Base-by-base conservation (phyloP, 2,113 vertebrate species). In the Pavo muticus region DNA sequence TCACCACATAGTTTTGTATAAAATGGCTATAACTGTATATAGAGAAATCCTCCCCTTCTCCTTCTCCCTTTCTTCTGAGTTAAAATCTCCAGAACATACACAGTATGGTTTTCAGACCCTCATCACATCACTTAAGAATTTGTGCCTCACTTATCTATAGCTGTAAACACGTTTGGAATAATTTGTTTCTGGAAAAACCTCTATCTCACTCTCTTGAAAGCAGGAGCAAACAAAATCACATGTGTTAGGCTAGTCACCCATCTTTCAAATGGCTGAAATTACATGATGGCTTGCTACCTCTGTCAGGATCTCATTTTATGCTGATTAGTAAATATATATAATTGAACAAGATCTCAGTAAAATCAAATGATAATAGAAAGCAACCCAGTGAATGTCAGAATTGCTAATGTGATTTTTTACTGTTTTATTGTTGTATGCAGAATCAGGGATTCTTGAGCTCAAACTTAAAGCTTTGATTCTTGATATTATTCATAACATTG, bases 381-480 rank as follows among this genome's bases (percentile, higher is more conserved):
- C 40, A 94, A n/a, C 14, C 21, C 64, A 80, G 23, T 45, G 47
- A 87, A 48, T 19, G 78, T 82, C 35, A 57, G n/a, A 59, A 24
- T 45, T 7, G 5, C 3, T 87, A 63, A 50, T 76, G 25, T 82
- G 18, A 19, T 77, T 76, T 77, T 61, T 61, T 67, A 70, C 90
- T 52, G 23, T 44, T 25, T 23, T 10, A 8, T 91, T 56, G 9
- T 92, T 88, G 52, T 96, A 48, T 95, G 42, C 91, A 99, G 99
- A 99, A 87, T 98, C 98, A 13, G 98, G 97, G 60, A 97, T 99
- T 88, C 96, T 99, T 91, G 98, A 98, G 88, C 96, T 99, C 91
- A 99, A 99, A 92, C 98, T 99, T 85, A 99, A 99, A 97, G 98
- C 99, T 54, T 97, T 99, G 77, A 99, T 99, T 96, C 98, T 99